A percentile compares a stretch with the other conserved stretches of the same genome.
Evolutionary conservation across 2,888 invertebrate species (phyloP).

Genomic region (Latrodectus elegans): DNA sequence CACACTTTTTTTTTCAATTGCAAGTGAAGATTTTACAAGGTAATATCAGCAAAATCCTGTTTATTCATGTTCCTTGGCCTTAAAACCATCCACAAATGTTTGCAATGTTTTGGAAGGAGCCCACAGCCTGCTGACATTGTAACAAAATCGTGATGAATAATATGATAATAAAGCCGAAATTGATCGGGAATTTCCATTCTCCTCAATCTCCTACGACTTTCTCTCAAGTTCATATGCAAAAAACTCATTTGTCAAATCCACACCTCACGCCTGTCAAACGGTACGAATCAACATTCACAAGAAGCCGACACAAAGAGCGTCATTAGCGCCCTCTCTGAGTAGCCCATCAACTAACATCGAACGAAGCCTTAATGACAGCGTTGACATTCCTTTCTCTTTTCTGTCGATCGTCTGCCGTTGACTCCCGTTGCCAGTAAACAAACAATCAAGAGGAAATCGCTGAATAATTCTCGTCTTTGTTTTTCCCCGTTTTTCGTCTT

Average conservation of each 20-base stretch:
- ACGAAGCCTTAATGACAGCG: constrained; percentile 44
- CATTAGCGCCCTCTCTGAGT: constrained; percentile 12
- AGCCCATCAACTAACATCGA: constrained; percentile 24
- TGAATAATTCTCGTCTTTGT: constrained; percentile 2
- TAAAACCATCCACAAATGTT: too few species aligned
- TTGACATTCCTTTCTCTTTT: constrained; percentile 36
- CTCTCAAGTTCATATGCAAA: constrained; percentile 43
- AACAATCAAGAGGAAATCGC: constrained; percentile 10
- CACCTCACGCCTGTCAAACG: background rate
- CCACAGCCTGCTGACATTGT: background rate
- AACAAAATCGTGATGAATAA: background rate
- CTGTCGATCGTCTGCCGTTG: constrained; percentile 38
- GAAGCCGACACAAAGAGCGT: background rate
- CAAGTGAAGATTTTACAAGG: too few species aligned
- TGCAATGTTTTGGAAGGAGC: too few species aligned
- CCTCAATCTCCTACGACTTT: background rate
- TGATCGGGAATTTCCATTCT: constrained; percentile 19
- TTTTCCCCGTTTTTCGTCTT: background rate
- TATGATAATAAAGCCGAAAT: background rate
- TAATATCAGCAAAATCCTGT: too few species aligned
- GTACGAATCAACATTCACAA: background rate
- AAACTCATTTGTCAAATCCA: constrained; percentile 8
- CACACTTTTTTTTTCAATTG: too few species aligned
- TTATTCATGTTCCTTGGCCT: too few species aligned
- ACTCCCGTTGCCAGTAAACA: constrained; percentile 18